Evolutionary conservation across 2,888 invertebrate genomes (phyloP).

Genomic region (Perizoma flavofasciatum): DNA sequence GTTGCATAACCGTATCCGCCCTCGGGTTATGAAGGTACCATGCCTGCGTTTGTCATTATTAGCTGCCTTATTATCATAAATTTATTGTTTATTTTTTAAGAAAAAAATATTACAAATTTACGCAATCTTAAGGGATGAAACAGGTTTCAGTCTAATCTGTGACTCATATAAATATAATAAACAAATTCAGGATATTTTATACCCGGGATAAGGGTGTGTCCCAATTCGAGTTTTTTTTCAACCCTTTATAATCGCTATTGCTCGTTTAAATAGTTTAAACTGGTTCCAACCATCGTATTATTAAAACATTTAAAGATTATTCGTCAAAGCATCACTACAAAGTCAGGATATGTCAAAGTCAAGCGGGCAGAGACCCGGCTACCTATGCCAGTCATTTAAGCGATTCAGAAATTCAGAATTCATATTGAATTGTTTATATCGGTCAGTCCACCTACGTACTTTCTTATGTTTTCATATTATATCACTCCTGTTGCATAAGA

Average conservation of each 20-base stretch:
- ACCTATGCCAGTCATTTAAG: conserved; percentile 41
- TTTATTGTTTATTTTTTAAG: conserved; percentile 32
- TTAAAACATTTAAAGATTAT: conserved; percentile 6
- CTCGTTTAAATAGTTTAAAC: no score
- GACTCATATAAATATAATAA: neutral
- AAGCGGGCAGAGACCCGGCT: conserved; percentile 49
- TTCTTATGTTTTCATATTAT: conserved; percentile 54
- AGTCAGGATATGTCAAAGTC: conserved; percentile 55
- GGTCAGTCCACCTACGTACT: conserved; percentile 42
- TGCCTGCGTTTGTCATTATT: conserved; percentile 59
- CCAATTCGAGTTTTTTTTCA: no score
- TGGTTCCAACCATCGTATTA: neutral
- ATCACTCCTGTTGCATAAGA: conserved; percentile 10
- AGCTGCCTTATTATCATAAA: conserved; percentile 43
- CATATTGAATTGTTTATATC: conserved; percentile 48
- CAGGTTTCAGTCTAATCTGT: neutral
- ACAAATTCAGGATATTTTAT: neutral
- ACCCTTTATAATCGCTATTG: no score
- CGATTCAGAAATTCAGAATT: conserved; percentile 41
- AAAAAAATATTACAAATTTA: conserved; percentile 12
- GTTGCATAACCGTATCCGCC: conserved; percentile 39
- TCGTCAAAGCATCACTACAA: conserved; percentile 34
- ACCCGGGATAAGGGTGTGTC: no score
- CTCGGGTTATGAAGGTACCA: conserved; percentile 46
- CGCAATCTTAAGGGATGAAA: neutral